Conservation (phyloP, 2,113 vertebrate genomes). For the Nothocercus nigrocapillus region DNA sequence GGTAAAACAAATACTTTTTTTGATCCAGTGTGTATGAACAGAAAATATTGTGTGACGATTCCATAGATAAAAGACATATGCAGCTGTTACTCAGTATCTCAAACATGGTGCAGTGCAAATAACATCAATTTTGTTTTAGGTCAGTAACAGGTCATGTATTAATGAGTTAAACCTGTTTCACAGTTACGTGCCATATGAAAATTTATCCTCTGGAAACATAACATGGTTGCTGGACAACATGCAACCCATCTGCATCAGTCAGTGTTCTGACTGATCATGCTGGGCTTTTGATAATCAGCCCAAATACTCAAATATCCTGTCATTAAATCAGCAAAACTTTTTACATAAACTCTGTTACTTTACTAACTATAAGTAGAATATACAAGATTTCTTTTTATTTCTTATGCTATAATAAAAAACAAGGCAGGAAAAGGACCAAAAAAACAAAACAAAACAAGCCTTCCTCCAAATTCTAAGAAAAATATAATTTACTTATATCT, state of each 20-base stretch:
- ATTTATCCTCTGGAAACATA: conserved; percentile 36
- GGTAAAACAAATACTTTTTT: conserved; percentile 76
- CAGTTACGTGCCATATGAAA: conserved; percentile 38
- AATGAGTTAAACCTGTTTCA: conserved; percentile 40
- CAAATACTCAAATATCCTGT: conserved; percentile 40
- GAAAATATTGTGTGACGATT: conserved; percentile 57
- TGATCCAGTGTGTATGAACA: conserved; percentile 26
- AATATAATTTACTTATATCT: not conserved
- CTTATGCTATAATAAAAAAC: not conserved
- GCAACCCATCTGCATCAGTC: not conserved
- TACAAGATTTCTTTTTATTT: not conserved
- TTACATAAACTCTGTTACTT: not conserved
- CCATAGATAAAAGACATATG: conserved; percentile 69
- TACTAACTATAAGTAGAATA: not conserved
- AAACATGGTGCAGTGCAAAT: conserved; percentile 72
- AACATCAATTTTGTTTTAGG: conserved; percentile 67
- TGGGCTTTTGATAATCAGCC: conserved; percentile 23
- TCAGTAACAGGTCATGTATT: conserved; percentile 44
- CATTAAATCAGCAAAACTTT: conserved; percentile 49
- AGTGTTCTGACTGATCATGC: not conserved
- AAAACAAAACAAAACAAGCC: not conserved
- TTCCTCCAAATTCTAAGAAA: not conserved
- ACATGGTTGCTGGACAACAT: conserved; percentile 77
- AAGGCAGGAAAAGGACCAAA: not conserved
- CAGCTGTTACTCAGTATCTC: conserved; percentile 58